Evolutionary conservation across 2,113 vertebrate genomes (phyloP).

Genomic region (Boleophthalmus pectinirostris): DNA sequence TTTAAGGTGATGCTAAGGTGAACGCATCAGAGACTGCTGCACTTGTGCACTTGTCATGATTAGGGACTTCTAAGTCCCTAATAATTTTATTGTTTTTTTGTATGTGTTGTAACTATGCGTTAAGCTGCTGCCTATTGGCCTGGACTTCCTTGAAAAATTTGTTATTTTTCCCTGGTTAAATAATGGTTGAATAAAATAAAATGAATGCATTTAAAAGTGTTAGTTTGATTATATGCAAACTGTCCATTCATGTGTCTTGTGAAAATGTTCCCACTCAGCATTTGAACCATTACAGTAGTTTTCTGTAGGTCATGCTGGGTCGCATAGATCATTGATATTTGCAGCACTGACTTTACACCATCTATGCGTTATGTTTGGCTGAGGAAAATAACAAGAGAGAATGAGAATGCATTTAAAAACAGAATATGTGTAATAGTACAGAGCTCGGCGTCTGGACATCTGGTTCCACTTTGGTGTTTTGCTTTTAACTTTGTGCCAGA

Average conservation of each 20-base stretch:
- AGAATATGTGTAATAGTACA: slow-evolving; percentile 38
- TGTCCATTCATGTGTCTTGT: slow-evolving; percentile 8
- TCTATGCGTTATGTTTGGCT: slow-evolving; percentile 63
- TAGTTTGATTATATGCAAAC: background rate
- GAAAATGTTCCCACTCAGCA: slow-evolving; percentile 15
- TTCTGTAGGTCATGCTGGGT: slow-evolving; percentile 13
- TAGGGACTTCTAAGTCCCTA: no score
- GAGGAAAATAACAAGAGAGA: slow-evolving; percentile 35
- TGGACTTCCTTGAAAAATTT: no score
- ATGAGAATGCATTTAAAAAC: slow-evolving; percentile 54
- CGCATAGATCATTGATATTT: slow-evolving; percentile 16
- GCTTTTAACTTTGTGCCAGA: slow-evolving; percentile 61
- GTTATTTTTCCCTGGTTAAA: no score
- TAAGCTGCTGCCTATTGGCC: no score
- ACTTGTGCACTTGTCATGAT: no score
- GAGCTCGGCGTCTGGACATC: slow-evolving; percentile 63
- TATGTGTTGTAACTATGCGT: no score
- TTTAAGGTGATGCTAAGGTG: no score
- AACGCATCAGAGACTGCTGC: no score
- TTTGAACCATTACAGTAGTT: slow-evolving; percentile 21
- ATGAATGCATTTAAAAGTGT: background rate
- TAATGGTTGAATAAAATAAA: no score
- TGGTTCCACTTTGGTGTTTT: slow-evolving; percentile 74
- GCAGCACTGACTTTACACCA: slow-evolving; percentile 33
- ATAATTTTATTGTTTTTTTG: no score